Evolutionary conservation across 2,888 invertebrate species (phyloP).

Genomic region (Balanococcus diminutus): DNA sequence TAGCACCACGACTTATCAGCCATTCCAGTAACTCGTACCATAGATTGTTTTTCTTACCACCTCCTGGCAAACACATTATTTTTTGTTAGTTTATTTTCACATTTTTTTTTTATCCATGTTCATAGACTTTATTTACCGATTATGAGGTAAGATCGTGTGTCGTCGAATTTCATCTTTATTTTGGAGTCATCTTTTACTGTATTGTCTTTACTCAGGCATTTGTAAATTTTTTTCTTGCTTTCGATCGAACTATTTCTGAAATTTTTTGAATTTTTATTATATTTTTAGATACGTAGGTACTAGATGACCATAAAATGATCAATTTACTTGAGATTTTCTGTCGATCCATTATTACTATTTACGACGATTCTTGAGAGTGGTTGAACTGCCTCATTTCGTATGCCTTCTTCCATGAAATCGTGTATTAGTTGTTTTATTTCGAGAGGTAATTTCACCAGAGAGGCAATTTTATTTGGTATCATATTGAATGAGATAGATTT

Average conservation of each 20-base stretch:
- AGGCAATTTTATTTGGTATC: conserved; percentile 64
- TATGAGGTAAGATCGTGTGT: not conserved
- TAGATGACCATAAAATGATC: not conserved
- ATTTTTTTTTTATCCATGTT: too few species aligned
- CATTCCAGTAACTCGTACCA: conserved; percentile 56
- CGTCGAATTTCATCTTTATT: not conserved
- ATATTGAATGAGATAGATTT: conserved; percentile 68
- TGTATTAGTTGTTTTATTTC: conserved; percentile 66
- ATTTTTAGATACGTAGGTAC: not conserved
- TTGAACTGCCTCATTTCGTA: conserved; percentile 71
- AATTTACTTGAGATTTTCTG: not conserved
- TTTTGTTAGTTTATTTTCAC: too few species aligned
- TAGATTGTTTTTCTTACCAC: conserved; percentile 32
- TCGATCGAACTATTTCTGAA: not conserved
- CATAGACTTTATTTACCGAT: not conserved
- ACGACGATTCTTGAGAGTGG: conserved; percentile 66
- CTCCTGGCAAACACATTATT: not conserved
- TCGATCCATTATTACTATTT: not conserved
- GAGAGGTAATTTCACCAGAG: conserved; percentile 64
- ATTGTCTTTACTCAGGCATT: not conserved
- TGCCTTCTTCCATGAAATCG: conserved; percentile 68
- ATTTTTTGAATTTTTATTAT: not conserved
- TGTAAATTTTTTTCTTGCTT: conserved; percentile 6
- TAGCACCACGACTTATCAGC: conserved; percentile 53
- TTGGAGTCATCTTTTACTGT: not conserved